Base-by-base conservation (phyloP, 2,888 invertebrate genomes). In the Catocala sponsa region DNA sequence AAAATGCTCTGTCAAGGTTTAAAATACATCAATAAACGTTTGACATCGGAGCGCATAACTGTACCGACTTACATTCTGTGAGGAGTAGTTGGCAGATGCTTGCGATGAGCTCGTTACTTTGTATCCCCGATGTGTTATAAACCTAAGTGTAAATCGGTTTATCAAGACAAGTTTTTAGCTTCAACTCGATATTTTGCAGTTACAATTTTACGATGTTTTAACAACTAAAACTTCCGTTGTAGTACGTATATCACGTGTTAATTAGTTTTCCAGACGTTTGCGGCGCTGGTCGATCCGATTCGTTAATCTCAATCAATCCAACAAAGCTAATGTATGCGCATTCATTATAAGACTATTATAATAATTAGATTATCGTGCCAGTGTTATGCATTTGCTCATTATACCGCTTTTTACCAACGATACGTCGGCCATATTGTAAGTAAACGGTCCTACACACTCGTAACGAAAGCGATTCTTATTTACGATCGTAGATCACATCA, bases 131-230 rank as follows among this genome's bases (percentile, higher is more conserved):
- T 9, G 15, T 15, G 46, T 46, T 46, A 44, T 13, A 15, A 12
- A 32, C 52, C 44, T 46, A 59, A n/a, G 52, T 48, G 63, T 61
- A 70, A 61, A 71, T 76, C 71, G 65, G 68, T 75, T 76, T 76
- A 76, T 71, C 74, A 65, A 71, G 76, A 75, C 76, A 76, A 75
- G 69, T 76, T 66, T 68, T 74, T 68, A 76, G 73, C 73, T 63
- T 73, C 73, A 72, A 70, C 68, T 70, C 72, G 70, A 73, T 33
- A 54, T 44, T 50, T 70, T 49, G 6, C 42, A 55, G 41, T 61
- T 59, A 53, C 54, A 58, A 52, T 65, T 70, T 66, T 60, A 55
- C 60, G 54, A 50, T 60, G 43, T 69, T 69, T 63, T 58, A 66
- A 62, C 49, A 44, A 53, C 56, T 49, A 25, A 66, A 59, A 55